Base-by-base conservation (phyloP, 1,140 invertebrate species). In the Rhagoletis pomonella region DNA sequence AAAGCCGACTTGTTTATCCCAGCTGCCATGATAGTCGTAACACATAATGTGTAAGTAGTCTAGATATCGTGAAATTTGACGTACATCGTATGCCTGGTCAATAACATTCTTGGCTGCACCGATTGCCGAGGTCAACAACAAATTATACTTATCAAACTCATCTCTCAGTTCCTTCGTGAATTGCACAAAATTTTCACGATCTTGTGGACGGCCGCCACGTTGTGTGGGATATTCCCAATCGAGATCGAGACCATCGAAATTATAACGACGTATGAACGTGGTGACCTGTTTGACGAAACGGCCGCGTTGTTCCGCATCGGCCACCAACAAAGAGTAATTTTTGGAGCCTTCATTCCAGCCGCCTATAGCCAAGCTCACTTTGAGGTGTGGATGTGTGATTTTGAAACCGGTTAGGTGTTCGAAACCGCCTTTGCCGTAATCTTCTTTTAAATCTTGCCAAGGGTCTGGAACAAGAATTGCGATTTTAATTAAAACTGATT, bases 31-130 rank as follows among this genome's bases (percentile, higher is more conserved):
- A 93, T 97, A 98, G 93, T 98, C 97, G 90, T 98, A 98, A 87
- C 96, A 96, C 97, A 98, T 98, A 88, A 98, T 94, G 89, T 98
- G 97, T 42, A 99, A 95, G 65, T 96, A 96, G 93, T 98, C 97
- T 17, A 98, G 92, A 90, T 96, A 95, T 9, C 95, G 93, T 0
- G 96, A 95, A 55, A 98, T 93, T 89, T 95, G 94, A 9, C 94
- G 93, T 19, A 98, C 94, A 91, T 98, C 96, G 89, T 98, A 98
- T 1, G 95, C 96, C 1, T 93, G 90, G 87, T 97, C 95, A 87
- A 97, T 96, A 0, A 95, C 96, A 50, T 94, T 94, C 90, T 95
- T 96, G 3, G 95, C 95, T 1, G 96, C 96, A 9, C 96, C 96
- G 65, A 98, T 94, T 0, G 97, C 97, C 0, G 97, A 95, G 0